Evolutionary conservation across 2,797 vertebrate species (phyloP).

Genomic region (Zenarchopterus dispar): DNA sequence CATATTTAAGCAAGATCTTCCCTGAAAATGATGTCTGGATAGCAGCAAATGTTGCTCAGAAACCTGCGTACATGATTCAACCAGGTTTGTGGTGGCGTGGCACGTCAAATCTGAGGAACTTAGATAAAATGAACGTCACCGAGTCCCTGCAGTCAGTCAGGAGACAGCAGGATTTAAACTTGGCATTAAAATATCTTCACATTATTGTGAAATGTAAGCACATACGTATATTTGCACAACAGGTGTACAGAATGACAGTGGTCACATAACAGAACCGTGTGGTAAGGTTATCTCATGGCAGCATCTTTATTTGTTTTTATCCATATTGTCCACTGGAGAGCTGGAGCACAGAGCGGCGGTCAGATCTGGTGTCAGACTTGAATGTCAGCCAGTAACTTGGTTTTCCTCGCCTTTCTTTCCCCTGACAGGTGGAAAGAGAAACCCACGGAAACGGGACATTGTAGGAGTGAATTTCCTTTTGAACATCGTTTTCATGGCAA

Average conservation of each 20-base stretch:
- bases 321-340: slow-evolving; percentile 34
- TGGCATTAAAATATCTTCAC: neutral
- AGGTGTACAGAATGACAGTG: neutral
- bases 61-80: too few species aligned
- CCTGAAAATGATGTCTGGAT: neutral
- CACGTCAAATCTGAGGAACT: too few species aligned
- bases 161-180: neutral
- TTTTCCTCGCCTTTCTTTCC: slow-evolving; percentile 69
- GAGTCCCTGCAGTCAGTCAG: neutral
- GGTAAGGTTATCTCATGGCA: neutral
- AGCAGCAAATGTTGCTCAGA: too few species aligned
- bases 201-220: neutral
- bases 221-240: neutral
- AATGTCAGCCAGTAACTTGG: slow-evolving; percentile 65
- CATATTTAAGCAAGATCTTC: neutral
- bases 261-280: neutral
- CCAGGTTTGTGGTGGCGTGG: too few species aligned
- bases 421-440: slow-evolving; percentile 73
- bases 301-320: slow-evolving; percentile 36
- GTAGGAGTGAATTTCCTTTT: slow-evolving; percentile 57
- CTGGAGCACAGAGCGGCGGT: slow-evolving; percentile 35
- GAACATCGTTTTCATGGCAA: slow-evolving; percentile 57
- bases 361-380: slow-evolving; percentile 71
- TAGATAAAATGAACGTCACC: neutral
- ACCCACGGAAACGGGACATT: slow-evolving; percentile 69